Evolutionary conservation across 2,888 invertebrate genomes (phyloP), one percentile per base, ranked within the genome.

Genomic region (Odontocerum albicorne): DNA sequence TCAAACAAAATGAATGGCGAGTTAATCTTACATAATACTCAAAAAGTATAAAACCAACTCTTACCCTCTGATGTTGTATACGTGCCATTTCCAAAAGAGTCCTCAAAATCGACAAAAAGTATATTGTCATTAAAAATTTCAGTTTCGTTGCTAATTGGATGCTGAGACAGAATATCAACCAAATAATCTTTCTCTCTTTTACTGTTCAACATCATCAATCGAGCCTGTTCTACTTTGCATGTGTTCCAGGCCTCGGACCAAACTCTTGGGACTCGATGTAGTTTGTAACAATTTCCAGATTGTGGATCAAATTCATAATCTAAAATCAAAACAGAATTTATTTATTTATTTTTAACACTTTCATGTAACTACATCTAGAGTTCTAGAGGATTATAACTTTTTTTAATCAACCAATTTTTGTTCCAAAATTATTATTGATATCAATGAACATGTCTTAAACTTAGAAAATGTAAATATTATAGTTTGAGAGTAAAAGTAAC

Each of bases 201-300:
- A 13, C 44, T 52, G 38, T 55, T 55, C 16, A 55, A 44, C 4
- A 55, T 33, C 12, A 46, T 45, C 22, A 59, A 17, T 4, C 27
- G 6, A 0, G 59, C 13, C 32, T 55, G 47, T 46, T 59, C 59
- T 4, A 31, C 16, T 17, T 19, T 31, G 50, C 59, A 59, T 2
- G 38, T 49, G 12, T 13, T 40, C 38, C 43, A 55, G 1, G 59
- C 59, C 8, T 43, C 27, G 15, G 36, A 13, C 59, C 59, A 59
- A 3, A 8, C 49, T 8, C 21, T 45, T 8, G 55, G 47, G 1
- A 1, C 27, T 3, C 2, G 35, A 21, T 59, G 59, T 2, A 59
- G 13, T 19, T 59, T 59, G 40, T 54, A 55, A 13, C 59, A 59
- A n/a, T 22, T 32, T n/a, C n/a, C n/a, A n/a, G n/a, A n/a, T n/a